phyloP scores from a whole-genome alignment of 2,797 vertebrate species.

The Hypotaenidia okinawae region DNA sequence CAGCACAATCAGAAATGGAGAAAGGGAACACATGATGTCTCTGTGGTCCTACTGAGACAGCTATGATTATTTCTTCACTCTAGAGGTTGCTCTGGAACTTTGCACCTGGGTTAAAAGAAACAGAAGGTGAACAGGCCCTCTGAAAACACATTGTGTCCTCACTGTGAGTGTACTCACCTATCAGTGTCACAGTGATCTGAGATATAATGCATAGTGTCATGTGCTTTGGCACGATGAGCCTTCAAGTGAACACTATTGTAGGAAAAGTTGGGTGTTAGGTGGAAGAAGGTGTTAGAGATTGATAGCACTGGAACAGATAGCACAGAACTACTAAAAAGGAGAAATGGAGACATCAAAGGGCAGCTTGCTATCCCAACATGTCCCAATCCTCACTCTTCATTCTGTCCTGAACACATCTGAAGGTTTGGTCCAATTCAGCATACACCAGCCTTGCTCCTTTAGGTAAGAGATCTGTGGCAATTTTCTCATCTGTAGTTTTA shows the following conservation, averaged over 20 bases:
- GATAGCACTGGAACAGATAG: background rate
- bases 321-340: fast-evolving
- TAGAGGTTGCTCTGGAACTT: background rate
- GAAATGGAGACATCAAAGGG: background rate
- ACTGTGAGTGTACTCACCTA: background rate
- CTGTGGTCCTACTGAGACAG: background rate
- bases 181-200: background rate
- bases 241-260: background rate
- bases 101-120: background rate
- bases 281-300: background rate
- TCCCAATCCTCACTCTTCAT: background rate
- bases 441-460: background rate
- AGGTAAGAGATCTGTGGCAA: background rate
- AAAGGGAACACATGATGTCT: background rate
- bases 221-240: background rate
- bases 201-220: background rate
- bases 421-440: background rate
- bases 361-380: background rate
- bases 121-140: background rate
- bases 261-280: background rate
- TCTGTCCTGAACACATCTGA: background rate
- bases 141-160: background rate
- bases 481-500: background rate
- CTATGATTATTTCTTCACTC: background rate
- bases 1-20: background rate